These are phyloP conservation scores for Xestoiulus laeticollis DNA, from an alignment of 2,888 invertebrate species.

Conservation along the genomic window DNA sequence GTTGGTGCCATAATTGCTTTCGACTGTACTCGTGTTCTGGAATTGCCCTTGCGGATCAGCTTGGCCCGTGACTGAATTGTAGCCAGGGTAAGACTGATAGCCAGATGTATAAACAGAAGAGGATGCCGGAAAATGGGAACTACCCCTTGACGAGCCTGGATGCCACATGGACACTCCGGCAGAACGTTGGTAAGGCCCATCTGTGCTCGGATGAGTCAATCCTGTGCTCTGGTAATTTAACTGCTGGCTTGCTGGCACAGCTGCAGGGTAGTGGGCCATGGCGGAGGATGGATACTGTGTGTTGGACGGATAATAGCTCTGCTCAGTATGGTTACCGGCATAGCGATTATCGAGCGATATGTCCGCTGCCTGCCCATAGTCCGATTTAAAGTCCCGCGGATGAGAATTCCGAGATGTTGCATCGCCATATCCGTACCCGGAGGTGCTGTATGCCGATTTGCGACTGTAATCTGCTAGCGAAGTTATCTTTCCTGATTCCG, in stretches of 20 bases:
- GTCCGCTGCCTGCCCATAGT: neutral
- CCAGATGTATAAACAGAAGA: conserved; percentile 13
- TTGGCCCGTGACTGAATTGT: neutral
- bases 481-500: conserved; percentile 3
- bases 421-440: neutral
- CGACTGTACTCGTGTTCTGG: neutral
- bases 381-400: neutral
- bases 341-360: neutral
- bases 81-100: neutral
- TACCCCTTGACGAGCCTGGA: neutral
- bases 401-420: neutral
- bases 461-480: conserved; percentile 40
- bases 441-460: neutral
- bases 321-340: neutral
- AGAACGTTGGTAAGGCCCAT: neutral
- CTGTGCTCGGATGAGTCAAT: neutral
- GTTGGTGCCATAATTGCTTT: conserved; percentile 8
- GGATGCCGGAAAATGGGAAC: neutral
- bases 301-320: neutral
- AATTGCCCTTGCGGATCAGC: neutral
- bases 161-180: conserved; percentile 4
- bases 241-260: neutral
- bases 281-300: neutral
- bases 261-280: neutral
- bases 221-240: neutral